phyloP scores from a whole-genome alignment of 2,797 vertebrate species.

The Neostethus bicornis region DNA sequence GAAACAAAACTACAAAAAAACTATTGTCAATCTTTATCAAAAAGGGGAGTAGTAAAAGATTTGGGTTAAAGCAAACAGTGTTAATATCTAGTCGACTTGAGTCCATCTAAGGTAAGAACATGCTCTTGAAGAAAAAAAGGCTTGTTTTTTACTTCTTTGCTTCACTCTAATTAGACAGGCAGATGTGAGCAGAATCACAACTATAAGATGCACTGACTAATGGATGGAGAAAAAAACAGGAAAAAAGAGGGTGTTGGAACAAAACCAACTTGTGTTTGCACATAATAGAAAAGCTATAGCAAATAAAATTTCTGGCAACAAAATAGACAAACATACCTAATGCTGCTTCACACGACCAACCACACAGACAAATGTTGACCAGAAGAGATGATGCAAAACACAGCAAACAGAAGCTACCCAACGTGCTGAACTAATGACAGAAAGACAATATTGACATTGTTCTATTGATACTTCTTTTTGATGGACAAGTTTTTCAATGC shows the following conservation, averaged over 20 bases:
- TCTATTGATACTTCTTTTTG: conserved; percentile 10
- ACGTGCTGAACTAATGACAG: conserved; percentile 29
- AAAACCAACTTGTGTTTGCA: conserved; percentile 30
- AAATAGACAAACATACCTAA: conserved; percentile 24
- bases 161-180: conserved; percentile 77
- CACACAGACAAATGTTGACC: conserved; percentile 32
- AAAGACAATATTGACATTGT: conserved; percentile 13
- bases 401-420: conserved; percentile 27
- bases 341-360: conserved; percentile 20
- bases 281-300: conserved; percentile 16
- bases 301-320: conserved; percentile 21
- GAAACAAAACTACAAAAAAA: no score
- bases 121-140: conserved; percentile 58
- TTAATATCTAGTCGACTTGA: no score
- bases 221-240: conserved; percentile 52
- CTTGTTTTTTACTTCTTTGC: conserved; percentile 65
- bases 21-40: no score
- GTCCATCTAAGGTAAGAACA: no score
- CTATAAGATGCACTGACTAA: conserved; percentile 51
- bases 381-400: conserved; percentile 39
- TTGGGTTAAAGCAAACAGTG: no score
- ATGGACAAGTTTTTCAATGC: not conserved
- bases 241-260: conserved; percentile 16
- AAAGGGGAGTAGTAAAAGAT: no score
- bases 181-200: conserved; percentile 77